Base-by-base conservation (phyloP, 2,113 vertebrate species). In the Nothoprocta perdicaria region DNA sequence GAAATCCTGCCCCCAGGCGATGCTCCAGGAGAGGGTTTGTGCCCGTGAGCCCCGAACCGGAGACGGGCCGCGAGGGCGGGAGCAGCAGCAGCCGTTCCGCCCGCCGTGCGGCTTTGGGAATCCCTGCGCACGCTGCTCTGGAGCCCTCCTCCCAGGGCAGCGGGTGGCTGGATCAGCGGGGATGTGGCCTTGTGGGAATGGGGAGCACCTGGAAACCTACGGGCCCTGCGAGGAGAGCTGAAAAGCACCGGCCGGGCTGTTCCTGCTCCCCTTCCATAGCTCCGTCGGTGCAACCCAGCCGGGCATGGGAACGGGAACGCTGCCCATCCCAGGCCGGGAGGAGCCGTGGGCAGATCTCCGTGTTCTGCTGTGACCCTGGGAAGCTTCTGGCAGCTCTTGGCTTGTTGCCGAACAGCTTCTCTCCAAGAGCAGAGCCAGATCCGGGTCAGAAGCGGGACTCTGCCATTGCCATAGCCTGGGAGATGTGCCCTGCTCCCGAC, bases 41-140 rank as follows among this genome's bases (percentile, higher is more conserved):
- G 11, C 1, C 2, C 0, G 33, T 0, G 6, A 78, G 35, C 8
- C 43, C 46, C 21, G 1, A 11, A 38, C 0, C 46, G 41, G n/a
- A 76, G 27, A 48, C 22, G 31, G 66, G 18, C 72, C 1, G 5
- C 18, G 67, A 33, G 29, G 21, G n/a, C 22, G 38, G 92, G 65
- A 84, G 58, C 65, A 61, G 73, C 48, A 48, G 48, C 21, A 48
- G 48, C 48, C 22, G 21, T 11, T 48, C 10, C 10, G 21, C 48
- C 48, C 21, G 19, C 46, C 19, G 15, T 45, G 45, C 15, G 46
- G 43, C 18, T n/a, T 79, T 67, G 46, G 52, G 72, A 40, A 19
- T 3, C 38, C 63, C 60, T 24, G 41, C 0, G 0, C 38, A 27
- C 29, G 46, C 40, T 61, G 60, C 33, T 55, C 53, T 10, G 13